phyloP scores from a whole-genome alignment of 2,797 vertebrate genomes.

The Rhynchonycteris naso region DNA sequence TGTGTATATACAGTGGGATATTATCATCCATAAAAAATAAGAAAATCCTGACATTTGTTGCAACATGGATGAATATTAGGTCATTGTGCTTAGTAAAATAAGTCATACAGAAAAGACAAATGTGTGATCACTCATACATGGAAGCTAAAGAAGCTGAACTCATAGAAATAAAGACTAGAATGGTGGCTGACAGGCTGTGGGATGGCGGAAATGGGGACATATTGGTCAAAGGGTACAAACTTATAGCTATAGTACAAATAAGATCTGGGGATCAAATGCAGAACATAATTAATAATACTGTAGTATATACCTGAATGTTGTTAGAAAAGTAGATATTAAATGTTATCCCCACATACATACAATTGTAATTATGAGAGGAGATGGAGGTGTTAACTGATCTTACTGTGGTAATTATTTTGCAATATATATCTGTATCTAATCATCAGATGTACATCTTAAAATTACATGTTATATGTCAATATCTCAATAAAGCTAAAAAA shows the following conservation, averaged over 20 bases:
- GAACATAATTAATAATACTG: not conserved
- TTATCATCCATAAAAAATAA: not conserved
- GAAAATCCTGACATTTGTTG: not conserved
- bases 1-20: not conserved
- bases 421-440: not conserved
- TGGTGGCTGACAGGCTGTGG: not conserved
- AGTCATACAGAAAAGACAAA: not conserved
- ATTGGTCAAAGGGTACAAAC: not conserved
- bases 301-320: not conserved
- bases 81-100: not conserved
- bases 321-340: not conserved
- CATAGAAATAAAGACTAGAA: not conserved
- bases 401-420: not conserved
- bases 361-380: not conserved
- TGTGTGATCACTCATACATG: too few relatives aligned
- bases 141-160: not conserved
- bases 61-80: not conserved
- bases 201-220: not conserved
- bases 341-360: not conserved
- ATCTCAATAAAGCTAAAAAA: not conserved
- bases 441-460: not conserved
- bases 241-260: not conserved
- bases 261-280: not conserved
- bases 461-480: not conserved
- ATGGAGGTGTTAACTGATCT: not conserved